phyloP scores from a whole-genome alignment of 2,113 vertebrate species.

The Nothobranchius kuhntae region DNA sequence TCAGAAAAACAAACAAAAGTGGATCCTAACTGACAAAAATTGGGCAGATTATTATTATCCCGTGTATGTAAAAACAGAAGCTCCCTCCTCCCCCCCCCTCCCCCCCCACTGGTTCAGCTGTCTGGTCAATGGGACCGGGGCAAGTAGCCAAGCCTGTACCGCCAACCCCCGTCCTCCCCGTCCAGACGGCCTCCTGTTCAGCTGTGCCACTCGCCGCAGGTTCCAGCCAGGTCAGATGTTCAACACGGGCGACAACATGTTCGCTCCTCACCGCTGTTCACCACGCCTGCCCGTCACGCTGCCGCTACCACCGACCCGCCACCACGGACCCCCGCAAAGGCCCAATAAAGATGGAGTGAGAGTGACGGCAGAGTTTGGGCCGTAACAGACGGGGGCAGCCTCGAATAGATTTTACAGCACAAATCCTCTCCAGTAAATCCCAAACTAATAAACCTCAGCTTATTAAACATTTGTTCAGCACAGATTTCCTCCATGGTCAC shows the following conservation, averaged over 20 bases:
- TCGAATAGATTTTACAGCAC: slow-evolving; percentile 5
- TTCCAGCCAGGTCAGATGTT: slow-evolving; percentile 79
- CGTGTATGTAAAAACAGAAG: slow-evolving; percentile 25
- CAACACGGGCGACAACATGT: slow-evolving; percentile 74
- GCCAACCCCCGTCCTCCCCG: slow-evolving; percentile 61
- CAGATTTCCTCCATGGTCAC: slow-evolving; percentile 8
- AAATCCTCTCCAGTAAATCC: slow-evolving; percentile 24
- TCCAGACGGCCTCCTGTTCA: slow-evolving; percentile 75
- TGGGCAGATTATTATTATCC: slow-evolving; percentile 35
- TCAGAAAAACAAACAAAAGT: background rate
- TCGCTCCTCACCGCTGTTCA: slow-evolving; percentile 67
- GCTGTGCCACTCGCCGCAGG: slow-evolving; percentile 69
- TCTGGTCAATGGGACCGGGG: slow-evolving; percentile 92
- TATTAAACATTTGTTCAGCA: slow-evolving; percentile 28
- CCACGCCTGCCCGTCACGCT: slow-evolving; percentile 34
- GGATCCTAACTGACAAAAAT: slow-evolving; percentile 6
- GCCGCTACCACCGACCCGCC: background rate
- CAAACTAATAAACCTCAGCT: slow-evolving; percentile 40
- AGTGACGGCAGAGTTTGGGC: slow-evolving; percentile 4
- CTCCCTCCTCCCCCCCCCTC: slow-evolving; percentile 35
- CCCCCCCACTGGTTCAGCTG: slow-evolving; percentile 89
- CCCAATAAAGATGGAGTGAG: background rate
- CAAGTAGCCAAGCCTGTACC: slow-evolving; percentile 88
- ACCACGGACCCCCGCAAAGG: background rate
- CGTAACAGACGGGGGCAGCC: background rate